Base-by-base conservation (phyloP, 2,888 invertebrate species). In the Coremacera marginata region DNA sequence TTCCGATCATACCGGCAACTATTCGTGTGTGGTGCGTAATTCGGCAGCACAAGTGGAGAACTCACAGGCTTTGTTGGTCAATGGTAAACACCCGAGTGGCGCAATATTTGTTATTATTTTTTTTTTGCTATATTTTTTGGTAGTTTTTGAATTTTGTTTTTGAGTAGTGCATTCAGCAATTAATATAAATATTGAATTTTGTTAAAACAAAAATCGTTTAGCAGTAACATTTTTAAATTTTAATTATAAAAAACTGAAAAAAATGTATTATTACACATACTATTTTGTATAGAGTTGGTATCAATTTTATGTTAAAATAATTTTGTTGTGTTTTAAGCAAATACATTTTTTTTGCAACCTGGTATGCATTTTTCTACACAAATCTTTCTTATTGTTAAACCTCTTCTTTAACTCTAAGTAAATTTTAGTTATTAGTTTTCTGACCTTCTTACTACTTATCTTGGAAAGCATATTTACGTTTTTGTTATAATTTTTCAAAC, bases 1-100 rank as follows among this genome's bases (percentile, higher is more conserved):
- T 84, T 93, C 93, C 86, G 93, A 93, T 89, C 94, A 94, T 90
- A 94, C 93, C 83, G 94, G 95, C 89, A 94, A 94, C 90, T 94
- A 94, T 90, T 93, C 94, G 80, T 94, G 94, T 89, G 92, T 93
- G 85, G 94, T 93, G 83, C 91, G 93, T 84, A 94, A 94, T 89
- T 91, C 92, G 84, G 94, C 94, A 78, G 94, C 94, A 82, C 93
- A 93, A 90, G 93, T 93, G 89, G 92, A 93, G 84, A 93, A 93
- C 89, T 93, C 93, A 80, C 94, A 94, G 89, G 92, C 93, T 83
- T 91, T 94, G 87, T 91, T 93, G 91, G 94, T 94, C 90, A 94
- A 94, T 91, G 94, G 94, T 94, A 94, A 94, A 91, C 89, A 90
- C 79, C 82, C 78, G 77, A 75, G 70, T 52, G 55, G 34, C 34